phyloP scores from a whole-genome alignment of 2,888 invertebrate genomes.

The Caenorhabditis japonica region DNA sequence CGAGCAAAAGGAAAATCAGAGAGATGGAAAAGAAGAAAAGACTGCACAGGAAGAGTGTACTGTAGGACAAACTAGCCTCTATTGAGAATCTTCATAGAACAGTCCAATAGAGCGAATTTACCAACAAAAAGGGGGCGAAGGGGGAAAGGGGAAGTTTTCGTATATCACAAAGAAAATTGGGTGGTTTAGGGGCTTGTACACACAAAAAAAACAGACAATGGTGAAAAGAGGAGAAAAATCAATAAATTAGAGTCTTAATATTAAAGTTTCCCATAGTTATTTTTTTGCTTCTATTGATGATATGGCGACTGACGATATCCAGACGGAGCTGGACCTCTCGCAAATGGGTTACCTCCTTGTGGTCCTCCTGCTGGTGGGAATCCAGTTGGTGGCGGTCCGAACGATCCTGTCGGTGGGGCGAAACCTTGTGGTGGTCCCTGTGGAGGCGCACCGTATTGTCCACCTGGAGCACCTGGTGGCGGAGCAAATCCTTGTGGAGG shows the following conservation, averaged over 20 bases:
- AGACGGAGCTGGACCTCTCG: conserved; percentile 54
- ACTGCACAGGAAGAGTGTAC: not conserved
- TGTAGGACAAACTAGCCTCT: too few relatives aligned
- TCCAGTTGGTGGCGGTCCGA: conserved; percentile 52
- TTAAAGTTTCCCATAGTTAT: conserved; percentile 88
- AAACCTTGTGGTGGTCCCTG: conserved; percentile 17
- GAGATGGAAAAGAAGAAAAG: not conserved
- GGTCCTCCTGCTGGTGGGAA: conserved; percentile 42
- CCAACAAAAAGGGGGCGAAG: not conserved
- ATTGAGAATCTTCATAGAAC: not conserved
- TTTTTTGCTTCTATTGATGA: conserved; percentile 49
- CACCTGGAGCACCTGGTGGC: conserved; percentile 4
- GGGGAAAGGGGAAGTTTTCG: not conserved
- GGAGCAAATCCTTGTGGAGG: conserved; percentile 40
- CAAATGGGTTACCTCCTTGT: conserved; percentile 63
- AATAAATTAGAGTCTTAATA: conserved; percentile 84
- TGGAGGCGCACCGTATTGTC: conserved; percentile 1
- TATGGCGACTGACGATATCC: conserved; percentile 66
- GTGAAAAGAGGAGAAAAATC: not conserved
- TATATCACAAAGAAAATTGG: not conserved
- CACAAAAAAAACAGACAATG: not conserved
- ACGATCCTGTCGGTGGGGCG: conserved; percentile 15
- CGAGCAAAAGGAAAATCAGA: not conserved
- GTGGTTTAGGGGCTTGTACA: not conserved
- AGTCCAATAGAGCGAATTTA: too few relatives aligned